Evolutionary conservation across 2,888 invertebrate genomes (phyloP).

Genomic region (Ormyrus labotus): DNA sequence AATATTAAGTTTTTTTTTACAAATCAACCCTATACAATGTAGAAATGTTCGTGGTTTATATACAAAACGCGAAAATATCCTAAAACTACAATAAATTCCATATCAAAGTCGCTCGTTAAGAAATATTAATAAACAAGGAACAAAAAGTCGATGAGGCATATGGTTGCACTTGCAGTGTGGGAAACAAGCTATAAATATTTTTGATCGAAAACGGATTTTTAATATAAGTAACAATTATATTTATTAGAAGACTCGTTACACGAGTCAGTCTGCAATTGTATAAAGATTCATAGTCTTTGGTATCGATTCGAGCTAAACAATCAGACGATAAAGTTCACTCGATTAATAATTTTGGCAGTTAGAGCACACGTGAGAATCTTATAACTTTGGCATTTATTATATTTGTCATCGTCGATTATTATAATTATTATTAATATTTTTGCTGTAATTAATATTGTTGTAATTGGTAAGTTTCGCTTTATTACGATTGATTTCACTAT

Average conservation of each 20-base stretch:
- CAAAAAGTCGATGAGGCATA: slow-evolving; percentile 2
- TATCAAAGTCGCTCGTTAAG: slow-evolving; percentile 43
- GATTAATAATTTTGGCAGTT: slow-evolving; percentile 48
- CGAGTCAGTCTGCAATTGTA: slow-evolving; percentile 43
- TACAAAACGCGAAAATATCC: slow-evolving; percentile 54
- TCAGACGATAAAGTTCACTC: slow-evolving; percentile 36
- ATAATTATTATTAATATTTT: slow-evolving; percentile 6
- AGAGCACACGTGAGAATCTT: slow-evolving; percentile 29
- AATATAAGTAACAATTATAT: slow-evolving; percentile 50
- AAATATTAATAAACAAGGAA: slow-evolving; percentile 15
- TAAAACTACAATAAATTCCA: slow-evolving; percentile 51
- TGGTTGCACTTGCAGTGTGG: slow-evolving; percentile 20
- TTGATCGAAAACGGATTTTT: slow-evolving; percentile 45
- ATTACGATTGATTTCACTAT: slow-evolving; percentile 23
- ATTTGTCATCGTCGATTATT: slow-evolving; percentile 41
- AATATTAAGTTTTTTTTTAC: slow-evolving; percentile 25
- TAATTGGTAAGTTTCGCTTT: slow-evolving; percentile 13
- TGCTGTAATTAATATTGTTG: slow-evolving; percentile 24
- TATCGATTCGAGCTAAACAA: slow-evolving; percentile 28
- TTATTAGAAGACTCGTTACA: slow-evolving; percentile 38
- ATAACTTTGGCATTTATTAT: slow-evolving; percentile 45
- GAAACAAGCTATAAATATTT: slow-evolving; percentile 53
- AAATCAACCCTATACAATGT: slow-evolving; percentile 41
- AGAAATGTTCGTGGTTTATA: slow-evolving; percentile 37
- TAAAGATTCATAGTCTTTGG: slow-evolving; percentile 45